A percentile compares a stretch with the other conserved stretches of the same genome.
Evolutionary conservation across 2,888 invertebrate species (phyloP).

Genomic region (Cantharis lateralis): DNA sequence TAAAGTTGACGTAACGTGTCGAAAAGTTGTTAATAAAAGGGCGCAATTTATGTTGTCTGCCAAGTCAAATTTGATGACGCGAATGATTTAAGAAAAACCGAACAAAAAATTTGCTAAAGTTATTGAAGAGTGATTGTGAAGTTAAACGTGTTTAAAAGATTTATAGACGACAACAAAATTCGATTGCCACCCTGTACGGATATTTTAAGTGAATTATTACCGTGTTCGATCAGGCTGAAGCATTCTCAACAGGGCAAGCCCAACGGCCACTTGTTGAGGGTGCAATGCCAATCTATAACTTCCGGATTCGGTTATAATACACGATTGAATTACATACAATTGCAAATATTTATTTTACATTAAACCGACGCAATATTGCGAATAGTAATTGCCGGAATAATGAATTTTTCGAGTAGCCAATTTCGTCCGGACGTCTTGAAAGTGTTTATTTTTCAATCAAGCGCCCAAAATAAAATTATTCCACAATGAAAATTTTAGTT

Average conservation of each 20-base stretch:
- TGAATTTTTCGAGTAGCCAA: not conserved
- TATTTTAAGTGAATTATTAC: conserved; percentile 35
- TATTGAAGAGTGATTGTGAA: conserved; percentile 9
- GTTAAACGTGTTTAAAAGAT: conserved; percentile 4
- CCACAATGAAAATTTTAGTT: not conserved
- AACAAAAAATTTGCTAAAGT: not conserved
- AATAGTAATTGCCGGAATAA: not conserved
- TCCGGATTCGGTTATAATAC: conserved; percentile 4
- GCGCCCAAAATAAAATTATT: not conserved
- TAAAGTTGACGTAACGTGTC: conserved; percentile 18
- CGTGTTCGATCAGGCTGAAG: conserved; percentile 33
- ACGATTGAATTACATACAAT: not conserved
- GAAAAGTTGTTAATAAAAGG: not conserved
- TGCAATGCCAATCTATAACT: conserved; percentile 22
- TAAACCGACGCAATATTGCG: not conserved
- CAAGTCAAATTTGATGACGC: not conserved
- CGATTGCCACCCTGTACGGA: conserved; percentile 21
- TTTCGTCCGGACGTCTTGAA: not conserved
- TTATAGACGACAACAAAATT: conserved; percentile 14
- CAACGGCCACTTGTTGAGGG: conserved; percentile 36
- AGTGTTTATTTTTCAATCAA: not conserved
- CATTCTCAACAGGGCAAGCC: conserved; percentile 29
- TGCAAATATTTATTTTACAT: not conserved
- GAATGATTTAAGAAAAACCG: not conserved
- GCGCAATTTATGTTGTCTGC: not conserved